phyloP scores from a whole-genome alignment of 2,113 vertebrate genomes.

The Pimephales promelas region DNA sequence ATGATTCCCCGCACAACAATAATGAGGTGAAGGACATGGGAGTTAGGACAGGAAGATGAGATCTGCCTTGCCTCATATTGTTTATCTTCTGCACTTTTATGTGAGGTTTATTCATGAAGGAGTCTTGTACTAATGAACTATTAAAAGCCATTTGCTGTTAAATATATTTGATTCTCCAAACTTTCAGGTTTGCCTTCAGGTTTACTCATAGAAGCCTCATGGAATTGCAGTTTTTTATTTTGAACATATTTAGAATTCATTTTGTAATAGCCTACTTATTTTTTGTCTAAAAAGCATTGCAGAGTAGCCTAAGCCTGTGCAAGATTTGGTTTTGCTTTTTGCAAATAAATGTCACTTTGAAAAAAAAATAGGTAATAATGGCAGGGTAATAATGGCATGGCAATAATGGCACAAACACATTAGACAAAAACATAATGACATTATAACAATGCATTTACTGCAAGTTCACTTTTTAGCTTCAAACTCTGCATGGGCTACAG shows the following conservation, averaged over 20 bases:
- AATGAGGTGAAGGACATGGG: background rate
- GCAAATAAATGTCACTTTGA: background rate
- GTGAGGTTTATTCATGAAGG: slow-evolving; percentile 6
- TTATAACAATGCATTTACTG: slow-evolving; percentile 6
- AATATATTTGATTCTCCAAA: background rate
- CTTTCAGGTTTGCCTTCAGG: slow-evolving; percentile 13
- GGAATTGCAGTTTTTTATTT: background rate
- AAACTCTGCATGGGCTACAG: slow-evolving; percentile 21
- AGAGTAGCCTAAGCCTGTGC: background rate
- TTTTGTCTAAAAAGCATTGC: slow-evolving; percentile 11
- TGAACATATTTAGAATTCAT: background rate
- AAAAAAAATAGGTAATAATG: too few relatives aligned
- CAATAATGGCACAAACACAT: background rate
- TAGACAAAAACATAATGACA: background rate
- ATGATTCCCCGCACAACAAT: slow-evolving; percentile 26
- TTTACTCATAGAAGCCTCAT: background rate
- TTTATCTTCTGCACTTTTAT: slow-evolving; percentile 25
- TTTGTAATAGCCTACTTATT: background rate
- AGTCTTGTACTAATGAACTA: background rate
- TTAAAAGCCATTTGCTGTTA: slow-evolving; percentile 29
- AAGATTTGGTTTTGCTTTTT: background rate
- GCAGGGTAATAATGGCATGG: slow-evolving; percentile 9
- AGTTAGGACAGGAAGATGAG: background rate
- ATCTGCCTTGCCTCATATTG: slow-evolving; percentile 1
- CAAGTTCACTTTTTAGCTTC: slow-evolving; percentile 18